These are phyloP conservation scores for Apteryx mantelli DNA, from an alignment of 2,113 vertebrate species.

Conservation along the genomic window DNA sequence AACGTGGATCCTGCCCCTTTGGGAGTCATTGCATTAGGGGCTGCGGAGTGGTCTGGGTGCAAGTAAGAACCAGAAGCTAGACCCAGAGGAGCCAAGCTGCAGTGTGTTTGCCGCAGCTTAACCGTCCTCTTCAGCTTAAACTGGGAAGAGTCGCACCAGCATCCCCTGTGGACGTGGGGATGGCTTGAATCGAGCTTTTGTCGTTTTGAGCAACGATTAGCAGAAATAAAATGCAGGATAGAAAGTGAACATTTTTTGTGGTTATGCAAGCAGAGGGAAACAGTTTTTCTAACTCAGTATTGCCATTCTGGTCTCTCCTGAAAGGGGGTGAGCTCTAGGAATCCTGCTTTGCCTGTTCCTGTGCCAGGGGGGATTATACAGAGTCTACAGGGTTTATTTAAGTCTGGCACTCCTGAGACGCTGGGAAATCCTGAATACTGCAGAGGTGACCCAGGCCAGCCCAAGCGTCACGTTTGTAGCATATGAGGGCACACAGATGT, in stretches of 20 bases:
- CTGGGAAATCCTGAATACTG: neutral
- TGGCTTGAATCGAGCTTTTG: neutral
- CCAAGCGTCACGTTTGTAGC: neutral
- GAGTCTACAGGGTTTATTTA: neutral
- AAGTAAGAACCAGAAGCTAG: neutral
- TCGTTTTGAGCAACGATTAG: neutral
- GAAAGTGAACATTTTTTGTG: neutral
- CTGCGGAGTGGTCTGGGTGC: neutral
- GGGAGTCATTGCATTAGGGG: neutral
- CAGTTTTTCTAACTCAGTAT: neutral
- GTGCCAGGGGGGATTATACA: neutral
- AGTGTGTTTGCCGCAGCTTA: neutral
- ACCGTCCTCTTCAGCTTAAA: neutral
- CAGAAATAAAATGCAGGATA: neutral
- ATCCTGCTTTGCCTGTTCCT: neutral
- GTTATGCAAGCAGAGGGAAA: neutral
- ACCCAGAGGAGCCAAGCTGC: fast-evolving
- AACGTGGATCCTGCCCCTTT: neutral
- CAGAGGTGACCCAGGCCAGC: neutral
- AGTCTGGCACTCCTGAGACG: neutral
- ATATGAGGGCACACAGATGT: neutral
- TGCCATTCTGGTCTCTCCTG: neutral
- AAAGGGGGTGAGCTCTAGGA: neutral
- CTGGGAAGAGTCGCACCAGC: neutral
- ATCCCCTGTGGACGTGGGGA: neutral